These are phyloP conservation scores for Lordiphosa collinella DNA, from an alignment of 1,140 invertebrate species.

Conservation along the genomic window DNA sequence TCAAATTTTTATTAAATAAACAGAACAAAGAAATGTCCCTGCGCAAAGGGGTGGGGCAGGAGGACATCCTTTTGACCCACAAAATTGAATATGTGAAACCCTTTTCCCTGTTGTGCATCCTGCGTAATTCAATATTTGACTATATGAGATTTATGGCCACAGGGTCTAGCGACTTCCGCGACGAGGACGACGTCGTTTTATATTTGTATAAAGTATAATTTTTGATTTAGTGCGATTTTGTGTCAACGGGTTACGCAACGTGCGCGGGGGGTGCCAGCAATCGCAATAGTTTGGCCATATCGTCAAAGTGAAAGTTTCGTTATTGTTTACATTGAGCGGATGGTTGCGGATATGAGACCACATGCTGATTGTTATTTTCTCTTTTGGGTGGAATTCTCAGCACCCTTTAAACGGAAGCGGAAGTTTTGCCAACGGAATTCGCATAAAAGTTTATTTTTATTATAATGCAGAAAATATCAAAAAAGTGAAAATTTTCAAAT, in stretches of 20 bases:
- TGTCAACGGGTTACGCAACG: conserved; percentile 45
- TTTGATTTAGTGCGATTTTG: conserved; percentile 76
- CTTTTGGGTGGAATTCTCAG: conserved; percentile 14
- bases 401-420: conserved; percentile 21
- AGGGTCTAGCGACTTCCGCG: conserved; percentile 57
- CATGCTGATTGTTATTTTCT: conserved; percentile 69
- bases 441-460: conserved; percentile 70
- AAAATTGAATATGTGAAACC: conserved; percentile 57
- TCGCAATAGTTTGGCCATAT: conserved; percentile 71
- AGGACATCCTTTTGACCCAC: conserved; percentile 65
- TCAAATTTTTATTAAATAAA: conserved; percentile 76
- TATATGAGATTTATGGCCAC: conserved; percentile 77
- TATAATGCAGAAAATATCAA: conserved; percentile 38
- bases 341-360: conserved; percentile 65
- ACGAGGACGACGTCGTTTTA: background rate
- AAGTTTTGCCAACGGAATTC: conserved; percentile 35
- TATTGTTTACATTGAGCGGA: conserved; percentile 48
- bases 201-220: conserved; percentile 76
- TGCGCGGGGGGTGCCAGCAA: background rate
- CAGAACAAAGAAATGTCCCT: conserved; percentile 59
- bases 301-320: conserved; percentile 44
- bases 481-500: conserved; percentile 40
- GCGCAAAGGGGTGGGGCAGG: conserved; percentile 36
- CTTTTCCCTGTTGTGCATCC: conserved; percentile 27
- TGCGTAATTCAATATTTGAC: conserved; percentile 79